These are phyloP conservation scores for Eonycteris spelaea DNA, from an alignment of 2,113 vertebrate species.

Conservation along the genomic window DNA sequence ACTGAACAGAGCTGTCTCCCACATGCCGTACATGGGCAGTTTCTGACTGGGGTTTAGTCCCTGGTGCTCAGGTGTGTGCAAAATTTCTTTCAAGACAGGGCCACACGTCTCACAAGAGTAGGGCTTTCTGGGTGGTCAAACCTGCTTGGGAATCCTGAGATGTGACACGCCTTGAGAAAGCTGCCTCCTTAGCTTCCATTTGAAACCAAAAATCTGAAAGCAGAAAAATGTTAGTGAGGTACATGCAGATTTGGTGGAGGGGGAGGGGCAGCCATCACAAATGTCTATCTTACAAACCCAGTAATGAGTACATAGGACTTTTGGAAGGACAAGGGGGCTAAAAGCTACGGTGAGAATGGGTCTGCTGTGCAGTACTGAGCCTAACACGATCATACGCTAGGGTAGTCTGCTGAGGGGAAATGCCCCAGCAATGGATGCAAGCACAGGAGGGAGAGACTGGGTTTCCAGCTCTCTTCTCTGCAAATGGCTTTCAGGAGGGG, in stretches of 20 bases:
- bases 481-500: background rate
- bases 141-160: background rate
- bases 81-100: background rate
- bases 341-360: background rate
- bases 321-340: background rate
- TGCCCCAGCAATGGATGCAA: background rate
- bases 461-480: background rate
- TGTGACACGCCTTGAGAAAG: background rate
- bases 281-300: background rate
- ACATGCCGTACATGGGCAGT: background rate
- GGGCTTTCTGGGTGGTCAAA: background rate
- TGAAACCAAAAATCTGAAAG: background rate
- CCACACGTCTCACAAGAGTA: background rate
- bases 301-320: background rate
- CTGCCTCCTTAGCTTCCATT: background rate
- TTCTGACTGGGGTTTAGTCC: background rate
- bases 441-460: background rate
- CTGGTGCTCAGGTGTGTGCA: background rate
- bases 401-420: accelerated
- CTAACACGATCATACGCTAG: too few relatives aligned
- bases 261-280: background rate
- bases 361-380: background rate
- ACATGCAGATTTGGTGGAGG: background rate
- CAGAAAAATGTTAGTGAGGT: background rate
- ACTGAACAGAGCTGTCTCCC: background rate